Percentiles rank a stretch among this genome's conserved stretches.
phyloP scores from a whole-genome alignment of 2,888 invertebrate species.

The Brachynemurus nebulosus region DNA sequence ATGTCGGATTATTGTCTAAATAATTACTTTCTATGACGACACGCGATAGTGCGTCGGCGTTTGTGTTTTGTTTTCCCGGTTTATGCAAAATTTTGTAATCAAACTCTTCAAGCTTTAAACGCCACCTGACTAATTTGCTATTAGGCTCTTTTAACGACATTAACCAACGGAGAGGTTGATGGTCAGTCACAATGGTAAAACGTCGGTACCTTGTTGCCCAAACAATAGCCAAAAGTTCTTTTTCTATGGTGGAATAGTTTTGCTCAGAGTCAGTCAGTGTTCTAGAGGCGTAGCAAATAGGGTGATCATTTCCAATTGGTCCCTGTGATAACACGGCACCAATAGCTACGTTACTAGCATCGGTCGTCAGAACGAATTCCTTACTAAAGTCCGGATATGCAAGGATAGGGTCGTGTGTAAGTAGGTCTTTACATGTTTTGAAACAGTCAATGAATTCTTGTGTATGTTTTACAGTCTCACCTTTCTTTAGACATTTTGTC shows the following conservation, averaged over 20 bases:
- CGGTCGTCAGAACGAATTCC: too few relatives aligned
- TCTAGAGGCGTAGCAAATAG: slow-evolving; percentile 26
- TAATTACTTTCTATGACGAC: too few relatives aligned
- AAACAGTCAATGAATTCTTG: too few relatives aligned
- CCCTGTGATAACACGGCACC: slow-evolving; percentile 25
- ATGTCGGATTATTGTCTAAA: too few relatives aligned
- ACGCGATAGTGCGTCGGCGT: slow-evolving; percentile 23
- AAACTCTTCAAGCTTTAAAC: slow-evolving; percentile 23
- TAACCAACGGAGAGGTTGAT: slow-evolving; percentile 25
- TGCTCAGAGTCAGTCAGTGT: slow-evolving; percentile 23
- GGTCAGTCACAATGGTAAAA: slow-evolving; percentile 26
- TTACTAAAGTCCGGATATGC: too few relatives aligned
- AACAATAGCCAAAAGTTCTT: slow-evolving; percentile 26
- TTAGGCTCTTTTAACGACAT: slow-evolving; percentile 23
- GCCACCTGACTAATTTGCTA: slow-evolving; percentile 22
- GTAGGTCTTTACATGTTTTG: too few relatives aligned
- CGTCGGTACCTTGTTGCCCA: slow-evolving; percentile 25
- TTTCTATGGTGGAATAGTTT: slow-evolving; percentile 27
- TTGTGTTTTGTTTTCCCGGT: slow-evolving; percentile 21
- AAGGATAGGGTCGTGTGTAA: too few relatives aligned
- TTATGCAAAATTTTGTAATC: slow-evolving; percentile 24
- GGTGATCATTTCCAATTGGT: slow-evolving; percentile 20
- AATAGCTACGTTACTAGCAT: too few relatives aligned
- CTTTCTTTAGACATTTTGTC: too few relatives aligned
- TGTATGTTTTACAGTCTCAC: too few relatives aligned